Evolutionary conservation across 2,888 invertebrate genomes (phyloP), one percentile per base, ranked within the genome.

Genomic region (Gnatocerus cornutus): DNA sequence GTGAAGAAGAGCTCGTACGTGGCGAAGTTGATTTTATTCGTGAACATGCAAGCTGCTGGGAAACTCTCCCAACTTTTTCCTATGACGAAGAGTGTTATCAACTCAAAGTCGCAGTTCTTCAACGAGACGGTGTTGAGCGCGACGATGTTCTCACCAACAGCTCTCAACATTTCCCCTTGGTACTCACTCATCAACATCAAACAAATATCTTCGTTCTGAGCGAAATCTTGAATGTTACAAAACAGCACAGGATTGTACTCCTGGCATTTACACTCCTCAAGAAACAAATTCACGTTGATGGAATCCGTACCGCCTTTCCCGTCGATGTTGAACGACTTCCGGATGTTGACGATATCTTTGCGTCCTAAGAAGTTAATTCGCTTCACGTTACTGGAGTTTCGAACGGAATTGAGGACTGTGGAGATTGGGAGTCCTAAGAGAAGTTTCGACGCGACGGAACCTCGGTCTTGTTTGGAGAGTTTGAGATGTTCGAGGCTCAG

Each of bases 391-490:
- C 65, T 66, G n/a, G 14, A 3, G n/a, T 14, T 66, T 55, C 61
- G 53, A 3, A 39, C 63, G 7, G 69, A 70, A 30, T 66, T 41
- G 1, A 70, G 48, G 30, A 70, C 69, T 10, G 62, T 65, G 30
- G 33, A 61, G 29, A 59, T 48, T 6, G 68, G 65, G 14, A 72
- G 27, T 8, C 71, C 73, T 3, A 66, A 48, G 3, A 73, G 37
- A 21, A 71, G 30, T 63, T 73, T 73, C 1, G 69, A 71, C 29
- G 71, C 71, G 12, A 71, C 66, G 6, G 62, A 16, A 1, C 59
- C 68, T 27, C 68, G 53, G n/a, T 73, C 71, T 8, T 48, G 52
- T 56, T 71, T 71, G 6, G 73, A 68, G 21, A 73, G 14, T 66
- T 68, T 73, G 5, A 71, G 16, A 37, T 71, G 66, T 50, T 71